Percentiles rank a stretch among this genome's conserved stretches.
Conservation (phyloP, 2,797 vertebrate genomes). For the Crenuchus spilurus region DNA sequence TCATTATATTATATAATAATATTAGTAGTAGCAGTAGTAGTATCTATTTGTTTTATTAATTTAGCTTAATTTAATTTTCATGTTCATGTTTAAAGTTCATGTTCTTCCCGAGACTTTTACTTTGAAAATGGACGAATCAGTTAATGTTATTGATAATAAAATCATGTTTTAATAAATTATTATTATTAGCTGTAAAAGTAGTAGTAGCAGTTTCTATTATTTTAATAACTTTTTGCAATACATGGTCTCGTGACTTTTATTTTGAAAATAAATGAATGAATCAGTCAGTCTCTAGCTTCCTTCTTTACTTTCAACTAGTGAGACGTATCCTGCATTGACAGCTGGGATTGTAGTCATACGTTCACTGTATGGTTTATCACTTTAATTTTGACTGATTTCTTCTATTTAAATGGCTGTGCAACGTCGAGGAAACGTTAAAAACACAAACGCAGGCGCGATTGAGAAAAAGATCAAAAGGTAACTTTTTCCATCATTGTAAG, state of each 20-base stretch:
- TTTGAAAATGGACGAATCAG: constrained; percentile 16
- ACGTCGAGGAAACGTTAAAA: constrained; percentile 70
- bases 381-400: not conserved
- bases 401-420: constrained; percentile 46
- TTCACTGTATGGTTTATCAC: constrained; percentile 7
- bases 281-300: not conserved
- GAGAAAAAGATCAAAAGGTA: constrained; percentile 82
- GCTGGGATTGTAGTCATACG: not conserved
- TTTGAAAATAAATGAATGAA: constrained; percentile 13
- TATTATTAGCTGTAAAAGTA: too few relatives aligned
- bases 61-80: too few relatives aligned
- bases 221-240: too few relatives aligned
- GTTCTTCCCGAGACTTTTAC: constrained; percentile 14
- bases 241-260: constrained; percentile 25
- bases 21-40: too few relatives aligned
- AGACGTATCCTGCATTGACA: not conserved
- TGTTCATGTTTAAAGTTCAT: too few relatives aligned
- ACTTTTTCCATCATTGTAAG: constrained; percentile 2
- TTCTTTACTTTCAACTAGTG: not conserved
- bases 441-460: constrained; percentile 68
- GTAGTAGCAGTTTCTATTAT: too few relatives aligned
- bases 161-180: too few relatives aligned
- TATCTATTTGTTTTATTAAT: too few relatives aligned
- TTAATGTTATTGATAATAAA: too few relatives aligned
- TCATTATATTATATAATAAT: too few relatives aligned